Base-by-base conservation (phyloP, 2,888 invertebrate genomes). In the Chrysolina oricalcia region DNA sequence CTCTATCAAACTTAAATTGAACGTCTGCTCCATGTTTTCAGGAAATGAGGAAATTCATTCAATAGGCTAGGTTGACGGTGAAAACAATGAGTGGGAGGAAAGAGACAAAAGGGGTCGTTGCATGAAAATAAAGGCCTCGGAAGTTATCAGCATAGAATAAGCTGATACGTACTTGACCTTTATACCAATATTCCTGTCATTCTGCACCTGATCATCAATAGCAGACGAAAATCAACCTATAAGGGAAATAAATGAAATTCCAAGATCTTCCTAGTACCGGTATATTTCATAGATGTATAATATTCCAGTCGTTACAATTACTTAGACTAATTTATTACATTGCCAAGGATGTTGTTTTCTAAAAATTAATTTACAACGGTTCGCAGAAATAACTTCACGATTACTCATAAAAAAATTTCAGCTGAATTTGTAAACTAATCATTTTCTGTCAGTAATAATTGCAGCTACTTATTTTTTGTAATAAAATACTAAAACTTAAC, bases 401-500 rank as follows among this genome's bases (percentile, higher is more conserved):
- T 19, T 27, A 64, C 69, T 72, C 53, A 40, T 64, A 73, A 67
- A 70, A 67, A 35, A 65, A 74, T 64, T 67, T 64, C 56, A 63
- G 68, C 48, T 40, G 56, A 75, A 46, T 70, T 70, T 76, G 64
- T 40, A 59, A 59, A 19, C 62, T 43, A 62, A 48, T 53, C 6
- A 35, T 41, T 69, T 74, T 63, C 35, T 46, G 40, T 70, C 59
- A 72, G 65, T 72, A 50, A 23, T 64, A 27, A 53, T 19, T 53
- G 46, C 23, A 65, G 46, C 46, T 46, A 46, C 13, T 48, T 66
- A 19, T 21, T 43, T 43, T 21, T 46, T 11, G 13, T 46, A 70
- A 74, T 77, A 77, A 78, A 78, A 78, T 72, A 66, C 77, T 78
- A 82, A 83, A 84, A 85, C 83, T 84, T 86, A 85, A 86, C 85